phyloP scores from a whole-genome alignment of 2,888 invertebrate genomes.

The Euplexia lucipara region DNA sequence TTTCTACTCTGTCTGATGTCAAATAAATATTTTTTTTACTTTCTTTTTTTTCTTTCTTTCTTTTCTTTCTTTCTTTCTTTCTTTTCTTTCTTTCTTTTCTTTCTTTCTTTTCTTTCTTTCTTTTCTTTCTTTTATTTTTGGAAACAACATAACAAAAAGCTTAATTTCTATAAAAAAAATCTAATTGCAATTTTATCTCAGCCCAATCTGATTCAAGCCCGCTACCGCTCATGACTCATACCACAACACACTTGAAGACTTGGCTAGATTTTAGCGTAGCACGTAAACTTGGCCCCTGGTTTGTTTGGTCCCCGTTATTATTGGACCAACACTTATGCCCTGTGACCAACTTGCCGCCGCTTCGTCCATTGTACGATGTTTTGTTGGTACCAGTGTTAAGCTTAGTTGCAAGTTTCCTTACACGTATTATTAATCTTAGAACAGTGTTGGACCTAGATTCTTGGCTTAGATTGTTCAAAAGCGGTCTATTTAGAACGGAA shows the following conservation, averaged over 20 bases:
- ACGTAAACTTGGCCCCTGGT: conserved; percentile 55
- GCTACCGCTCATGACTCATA: background rate
- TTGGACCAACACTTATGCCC: conserved; percentile 51
- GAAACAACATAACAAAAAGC: no score
- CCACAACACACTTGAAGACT: conserved; percentile 39
- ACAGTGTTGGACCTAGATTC: conserved; percentile 4
- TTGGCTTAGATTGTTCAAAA: no score
- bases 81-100: no score
- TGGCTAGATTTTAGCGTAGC: conserved; percentile 57
- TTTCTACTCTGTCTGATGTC: no score
- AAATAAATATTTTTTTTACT: no score
- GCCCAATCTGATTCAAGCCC: background rate
- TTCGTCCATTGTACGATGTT: conserved; percentile 36
- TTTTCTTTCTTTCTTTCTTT: no score
- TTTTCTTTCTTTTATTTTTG: no score
- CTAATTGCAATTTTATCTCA: no score
- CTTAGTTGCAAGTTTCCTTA: conserved; percentile 16
- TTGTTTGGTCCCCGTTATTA: conserved; percentile 59
- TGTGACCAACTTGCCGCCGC: conserved; percentile 21
- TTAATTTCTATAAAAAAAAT: no score
- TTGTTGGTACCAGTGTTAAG: conserved; percentile 26
- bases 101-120: no score
- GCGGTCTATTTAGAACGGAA: no score
- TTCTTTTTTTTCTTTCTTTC: no score
- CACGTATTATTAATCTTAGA: conserved; percentile 24